Conservation (phyloP, 30 jellyfish, hydroid and myxozoan genomes). For the Rhopilema esculentum region DNA sequence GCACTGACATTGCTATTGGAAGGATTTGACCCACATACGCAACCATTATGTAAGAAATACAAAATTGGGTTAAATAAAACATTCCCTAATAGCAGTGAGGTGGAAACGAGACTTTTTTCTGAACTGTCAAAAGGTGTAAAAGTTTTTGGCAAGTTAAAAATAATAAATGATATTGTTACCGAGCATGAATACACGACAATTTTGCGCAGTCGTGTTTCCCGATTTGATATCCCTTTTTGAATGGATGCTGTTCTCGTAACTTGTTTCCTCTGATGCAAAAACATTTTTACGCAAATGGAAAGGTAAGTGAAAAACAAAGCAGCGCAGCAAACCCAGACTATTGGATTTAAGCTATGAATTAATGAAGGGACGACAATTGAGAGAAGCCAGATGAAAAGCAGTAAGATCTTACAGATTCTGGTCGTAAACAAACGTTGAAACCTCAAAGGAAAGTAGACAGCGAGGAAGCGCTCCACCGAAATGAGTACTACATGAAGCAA, state of each 20-base stretch:
- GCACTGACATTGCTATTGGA: not conserved
- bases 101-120: not conserved
- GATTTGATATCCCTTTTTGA: not conserved
- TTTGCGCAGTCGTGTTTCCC: not conserved
- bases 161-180: conserved; percentile 5
- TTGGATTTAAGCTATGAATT: not conserved
- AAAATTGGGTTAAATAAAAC: conserved; percentile 12
- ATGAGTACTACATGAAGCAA: conserved; percentile 18
- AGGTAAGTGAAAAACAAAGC: conserved; percentile 1
- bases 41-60: conserved; percentile 7
- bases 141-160: conserved; percentile 6
- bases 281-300: conserved; percentile 23
- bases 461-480: conserved; percentile 31
- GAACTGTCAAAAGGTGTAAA: not conserved
- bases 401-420: not conserved
- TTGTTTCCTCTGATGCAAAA: not conserved
- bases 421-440: conserved; percentile 16
- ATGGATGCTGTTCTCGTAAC: not conserved
- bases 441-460: conserved; percentile 30
- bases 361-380: not conserved
- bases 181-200: not conserved
- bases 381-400: conserved; percentile 11
- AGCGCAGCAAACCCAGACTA: not conserved
- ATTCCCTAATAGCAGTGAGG: not conserved
- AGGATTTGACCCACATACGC: not conserved